phyloP scores from a whole-genome alignment of 2,888 invertebrate genomes.

The Caenorhabditis uteleia region DNA sequence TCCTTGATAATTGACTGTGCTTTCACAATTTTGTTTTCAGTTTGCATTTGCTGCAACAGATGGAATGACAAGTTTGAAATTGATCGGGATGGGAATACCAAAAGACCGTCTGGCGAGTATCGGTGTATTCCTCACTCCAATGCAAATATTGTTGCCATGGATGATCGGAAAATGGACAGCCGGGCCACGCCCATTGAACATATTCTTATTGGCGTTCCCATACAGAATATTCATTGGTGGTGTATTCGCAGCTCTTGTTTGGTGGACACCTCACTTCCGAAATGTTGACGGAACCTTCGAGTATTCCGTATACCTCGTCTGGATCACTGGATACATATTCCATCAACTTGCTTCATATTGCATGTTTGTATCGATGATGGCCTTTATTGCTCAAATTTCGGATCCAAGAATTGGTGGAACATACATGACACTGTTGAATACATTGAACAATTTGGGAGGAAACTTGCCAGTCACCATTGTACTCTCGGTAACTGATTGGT shows the following conservation, averaged over 20 bases:
- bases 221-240: constrained; percentile 83
- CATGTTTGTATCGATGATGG: constrained; percentile 97
- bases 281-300: constrained; percentile 73
- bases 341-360: constrained; percentile 93
- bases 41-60: constrained; percentile 94
- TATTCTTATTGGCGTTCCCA: constrained; percentile 88
- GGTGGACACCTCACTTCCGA: constrained; percentile 81
- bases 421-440: constrained; percentile 98
- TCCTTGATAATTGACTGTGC: background rate
- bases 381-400: constrained; percentile 94
- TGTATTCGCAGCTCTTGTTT: constrained; percentile 83
- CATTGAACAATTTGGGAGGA: constrained; percentile 92
- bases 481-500: constrained; percentile 63
- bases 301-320: constrained; percentile 77
- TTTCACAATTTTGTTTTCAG: constrained; percentile 72
- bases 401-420: constrained; percentile 94
- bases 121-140: constrained; percentile 89
- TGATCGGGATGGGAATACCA: constrained; percentile 93
- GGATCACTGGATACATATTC: constrained; percentile 82
- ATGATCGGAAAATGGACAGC: constrained; percentile 83
- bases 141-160: constrained; percentile 90
- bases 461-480: constrained; percentile 82
- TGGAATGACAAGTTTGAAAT: constrained; percentile 89
- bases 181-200: constrained; percentile 85
- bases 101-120: constrained; percentile 91